Evolutionary conservation across 2,888 invertebrate species (phyloP).

Genomic region (Agrotis exclamationis): DNA sequence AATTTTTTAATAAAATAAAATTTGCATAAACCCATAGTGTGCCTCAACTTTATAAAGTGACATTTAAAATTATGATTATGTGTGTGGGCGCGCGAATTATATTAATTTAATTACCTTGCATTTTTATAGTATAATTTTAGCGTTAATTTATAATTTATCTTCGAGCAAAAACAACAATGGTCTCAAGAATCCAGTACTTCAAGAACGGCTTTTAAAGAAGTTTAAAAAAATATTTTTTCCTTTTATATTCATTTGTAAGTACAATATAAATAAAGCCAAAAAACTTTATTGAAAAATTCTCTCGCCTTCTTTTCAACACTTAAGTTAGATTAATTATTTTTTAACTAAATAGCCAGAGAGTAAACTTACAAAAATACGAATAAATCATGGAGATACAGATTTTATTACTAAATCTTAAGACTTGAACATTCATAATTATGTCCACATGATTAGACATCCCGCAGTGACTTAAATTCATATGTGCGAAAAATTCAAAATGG

Average conservation of each 20-base stretch:
- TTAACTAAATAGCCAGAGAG: constrained; percentile 13
- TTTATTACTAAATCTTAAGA: constrained; percentile 35
- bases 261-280: not conserved
- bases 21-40: not conserved
- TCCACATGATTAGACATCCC: constrained; percentile 54
- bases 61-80: constrained; percentile 40
- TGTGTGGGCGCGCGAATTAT: constrained; percentile 36
- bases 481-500: constrained; percentile 45
- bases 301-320: not conserved
- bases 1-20: not conserved
- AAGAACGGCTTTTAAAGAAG: not conserved
- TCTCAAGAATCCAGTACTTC: constrained; percentile 8
- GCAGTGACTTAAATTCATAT: constrained; percentile 51
- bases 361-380: constrained; percentile 4
- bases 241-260: not conserved
- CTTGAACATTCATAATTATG: constrained; percentile 47
- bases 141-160: constrained; percentile 3
- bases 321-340: too few relatives aligned
- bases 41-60: constrained; percentile 20
- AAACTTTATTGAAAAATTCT: not conserved
- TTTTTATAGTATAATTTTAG: constrained; percentile 22
- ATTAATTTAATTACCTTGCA: constrained; percentile 41
- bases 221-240: not conserved
- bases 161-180: not conserved
- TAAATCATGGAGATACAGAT: constrained; percentile 7